Conservation (phyloP, 2,113 vertebrate genomes). For the Tamias sibiricus region DNA sequence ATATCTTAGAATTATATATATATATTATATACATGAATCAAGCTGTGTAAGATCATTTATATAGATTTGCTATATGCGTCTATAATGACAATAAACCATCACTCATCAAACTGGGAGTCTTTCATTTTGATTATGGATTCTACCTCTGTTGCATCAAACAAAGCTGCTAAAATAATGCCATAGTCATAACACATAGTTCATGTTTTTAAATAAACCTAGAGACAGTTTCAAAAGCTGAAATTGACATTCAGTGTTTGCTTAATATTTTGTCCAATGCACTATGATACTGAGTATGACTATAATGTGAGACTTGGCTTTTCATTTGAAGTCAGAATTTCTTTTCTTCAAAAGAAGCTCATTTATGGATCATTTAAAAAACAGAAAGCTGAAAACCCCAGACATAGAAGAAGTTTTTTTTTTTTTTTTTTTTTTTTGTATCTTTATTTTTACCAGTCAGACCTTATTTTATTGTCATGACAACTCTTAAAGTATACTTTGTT, state of each 20-base stretch:
- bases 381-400: neutral
- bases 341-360: constrained; percentile 16
- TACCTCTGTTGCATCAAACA: neutral
- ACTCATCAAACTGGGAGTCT: neutral
- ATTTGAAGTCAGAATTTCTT: constrained; percentile 3
- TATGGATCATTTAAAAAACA: neutral
- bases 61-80: neutral
- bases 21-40: neutral
- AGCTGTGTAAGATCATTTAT: neutral
- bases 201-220: constrained; percentile 5
- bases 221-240: neutral
- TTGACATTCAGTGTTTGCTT: neutral
- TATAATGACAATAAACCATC: neutral
- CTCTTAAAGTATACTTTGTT: neutral
- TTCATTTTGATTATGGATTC: constrained; percentile 3
- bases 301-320: neutral
- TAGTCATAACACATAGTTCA: neutral
- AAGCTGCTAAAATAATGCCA: neutral
- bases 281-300: neutral
- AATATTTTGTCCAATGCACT: neutral
- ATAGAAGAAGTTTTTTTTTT: neutral
- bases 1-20: neutral
- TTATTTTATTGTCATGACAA: neutral
- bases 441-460: neutral
- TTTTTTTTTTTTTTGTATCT: constrained; percentile 28